Base-by-base conservation (phyloP, 1,140 invertebrate species). In the Euglossa dilemma region DNA sequence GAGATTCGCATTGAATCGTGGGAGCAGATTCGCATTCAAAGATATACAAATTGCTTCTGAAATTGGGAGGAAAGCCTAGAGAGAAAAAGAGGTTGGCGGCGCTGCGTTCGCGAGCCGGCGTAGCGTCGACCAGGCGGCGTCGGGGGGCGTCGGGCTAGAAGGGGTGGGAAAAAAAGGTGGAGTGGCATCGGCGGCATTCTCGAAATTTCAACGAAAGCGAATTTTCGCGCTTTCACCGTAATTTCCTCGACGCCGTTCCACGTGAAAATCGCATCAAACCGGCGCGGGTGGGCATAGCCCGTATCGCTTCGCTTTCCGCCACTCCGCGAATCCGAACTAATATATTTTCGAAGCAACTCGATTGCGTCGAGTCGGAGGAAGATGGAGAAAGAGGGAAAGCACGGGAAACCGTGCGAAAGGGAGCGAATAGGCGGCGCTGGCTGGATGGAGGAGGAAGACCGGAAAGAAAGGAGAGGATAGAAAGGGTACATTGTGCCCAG, bases 301-400 rank as follows among this genome's bases (percentile, higher is more conserved):
- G 84, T 90, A 90, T 87, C 88, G 90, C 85, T 76, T 91, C 88
- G 90, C 84, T 91, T 90, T 85, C 83, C 89, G 80, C 82, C 80
- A 78, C 85, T 91, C 88, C 86, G 84, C 89, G 87, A 91, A 91
- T 91, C 90, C 84, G 80, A 89, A 90, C 89, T 91, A 91, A 91
- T 91, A 91, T 89, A 91, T 91, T 91, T 91, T 81, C 90, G 85
- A 88, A 87, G 87, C 89, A 88, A 91, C 85, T 89, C 89, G 90
- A 90, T 90, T 91, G 89, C 87, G 83, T 78, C 89, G 88, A 90
- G 84, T 78, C 57, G 61, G 85, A 79, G 72, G 75, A 83, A 76
- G 81, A 88, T 69, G 61, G 88, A 83, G 45, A 63, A 56, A 18
- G 72, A 52, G 64, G 12, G 45, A 64, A 61, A 47, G 56, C 50